Base-by-base conservation (phyloP, 2,797 vertebrate genomes). In the Chanos chanos region DNA sequence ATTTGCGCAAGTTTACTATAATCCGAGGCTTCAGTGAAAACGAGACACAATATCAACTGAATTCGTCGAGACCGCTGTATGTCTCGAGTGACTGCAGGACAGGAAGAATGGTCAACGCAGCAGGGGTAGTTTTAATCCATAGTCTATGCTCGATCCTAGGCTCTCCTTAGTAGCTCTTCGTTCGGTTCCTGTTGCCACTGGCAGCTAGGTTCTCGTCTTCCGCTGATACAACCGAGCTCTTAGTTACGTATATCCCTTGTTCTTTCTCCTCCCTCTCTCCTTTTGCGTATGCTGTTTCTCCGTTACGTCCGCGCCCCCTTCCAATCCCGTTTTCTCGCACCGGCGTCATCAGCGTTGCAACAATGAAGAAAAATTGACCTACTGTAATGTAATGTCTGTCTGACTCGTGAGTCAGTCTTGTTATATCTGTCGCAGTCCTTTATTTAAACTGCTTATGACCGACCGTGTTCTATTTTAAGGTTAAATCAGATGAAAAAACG, bases 261-360 rank as follows among this genome's bases (percentile, higher is more conserved):
- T 77, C 59, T 75, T 43, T 53, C 86, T 78, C 84, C 86, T 76
- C 86, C 84, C 84, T 75, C 78, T 79, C 73, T 44, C 51, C 74
- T 50, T 49, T 78, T 85, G 81, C 86, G 86, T 87, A 79, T 69
- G 56, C 71, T 78, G 73, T 81, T 76, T 81, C 85, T 87, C 84
- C 80, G 83, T 89, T 88, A 89, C 89, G 87, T 89, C 79, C 59
- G 64, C 40, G 67, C 73, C 48, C 44, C 64, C 62, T 55, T 64
- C 64, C 74, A 71, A 74, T 67, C 72, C 64, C 49, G 65, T 57
- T 79, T 51, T 55, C 76, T 60, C 74, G 72, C 64, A 75, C 74
- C 2, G 40, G 72, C 87, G 87, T 87, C 87, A 86, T 77, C 81
- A 39, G 78, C 58, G 69, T 83, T 72, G 75, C 71, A 82, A 81